phyloP scores from a whole-genome alignment of 2,113 vertebrate genomes.

The Bujurquina vittata region DNA sequence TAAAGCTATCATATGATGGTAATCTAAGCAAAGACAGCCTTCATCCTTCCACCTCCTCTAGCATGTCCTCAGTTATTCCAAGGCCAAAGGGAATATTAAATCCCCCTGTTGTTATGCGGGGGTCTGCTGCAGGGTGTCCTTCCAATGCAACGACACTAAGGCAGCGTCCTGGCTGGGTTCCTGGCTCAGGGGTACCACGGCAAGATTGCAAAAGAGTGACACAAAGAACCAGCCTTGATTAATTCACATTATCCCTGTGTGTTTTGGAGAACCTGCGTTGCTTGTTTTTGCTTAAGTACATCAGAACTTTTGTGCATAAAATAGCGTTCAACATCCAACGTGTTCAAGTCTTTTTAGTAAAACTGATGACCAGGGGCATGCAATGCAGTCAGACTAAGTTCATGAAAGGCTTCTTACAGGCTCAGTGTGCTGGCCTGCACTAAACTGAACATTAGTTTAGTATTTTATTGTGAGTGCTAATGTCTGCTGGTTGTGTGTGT shows the following conservation, averaged over 20 bases:
- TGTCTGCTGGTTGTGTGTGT: conserved; percentile 27
- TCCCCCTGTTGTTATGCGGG: neutral
- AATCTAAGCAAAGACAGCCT: neutral
- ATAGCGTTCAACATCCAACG: neutral
- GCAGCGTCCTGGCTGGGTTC: neutral
- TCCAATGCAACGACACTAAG: neutral
- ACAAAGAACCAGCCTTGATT: neutral
- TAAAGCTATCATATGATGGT: neutral
- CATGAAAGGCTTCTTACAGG: neutral
- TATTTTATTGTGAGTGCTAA: neutral
- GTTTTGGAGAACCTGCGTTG: neutral
- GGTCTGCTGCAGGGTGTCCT: rapidly evolving
- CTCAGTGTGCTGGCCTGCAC: neutral
- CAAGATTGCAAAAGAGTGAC: neutral
- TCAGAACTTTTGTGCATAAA: neutral
- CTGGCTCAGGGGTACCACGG: neutral
- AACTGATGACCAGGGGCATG: neutral
- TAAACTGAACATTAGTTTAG: neutral
- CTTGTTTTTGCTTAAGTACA: neutral
- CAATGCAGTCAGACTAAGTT: neutral
- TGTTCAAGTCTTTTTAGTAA: neutral
- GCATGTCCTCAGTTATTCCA: neutral
- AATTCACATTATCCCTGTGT: neutral
- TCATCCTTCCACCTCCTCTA: neutral
- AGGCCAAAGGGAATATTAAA: neutral